Conservation (phyloP, 1,140 invertebrate species). For the Listronotus oregonensis region DNA sequence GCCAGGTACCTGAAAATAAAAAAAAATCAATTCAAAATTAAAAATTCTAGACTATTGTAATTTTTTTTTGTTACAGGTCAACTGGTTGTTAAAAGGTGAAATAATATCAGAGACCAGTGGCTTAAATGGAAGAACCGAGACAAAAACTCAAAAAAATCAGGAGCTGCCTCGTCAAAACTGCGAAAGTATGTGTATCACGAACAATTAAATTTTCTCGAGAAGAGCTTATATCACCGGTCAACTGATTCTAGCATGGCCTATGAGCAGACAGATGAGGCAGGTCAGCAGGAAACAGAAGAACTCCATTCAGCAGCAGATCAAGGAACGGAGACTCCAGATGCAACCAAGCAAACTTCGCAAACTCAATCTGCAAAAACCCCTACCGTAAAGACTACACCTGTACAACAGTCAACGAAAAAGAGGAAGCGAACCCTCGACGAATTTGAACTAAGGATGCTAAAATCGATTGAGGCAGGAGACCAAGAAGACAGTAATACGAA, state of each 20-base stretch:
- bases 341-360: conserved; percentile 2
- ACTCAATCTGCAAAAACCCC: conserved; percentile 5
- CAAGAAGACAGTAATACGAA: not conserved
- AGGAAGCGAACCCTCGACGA: conserved; percentile 17
- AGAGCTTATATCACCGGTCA: conserved; percentile 13
- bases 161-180: conserved; percentile 7
- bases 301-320: conserved; percentile 8
- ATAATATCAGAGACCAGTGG: conserved; percentile 20
- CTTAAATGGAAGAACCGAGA: conserved; percentile 14
- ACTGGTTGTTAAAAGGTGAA: conserved; percentile 19
- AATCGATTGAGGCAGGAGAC: conserved; percentile 2
- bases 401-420: conserved; percentile 12
- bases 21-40: not conserved
- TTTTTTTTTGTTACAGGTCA: not conserved
- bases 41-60: too few species aligned
- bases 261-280: conserved; percentile 8
- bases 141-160: conserved; percentile 11
- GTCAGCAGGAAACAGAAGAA: conserved; percentile 7
- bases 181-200: conserved; percentile 19
- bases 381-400: conserved; percentile 7
- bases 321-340: conserved; percentile 2
- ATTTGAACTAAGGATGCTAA: conserved; percentile 17
- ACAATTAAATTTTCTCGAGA: conserved; percentile 12
- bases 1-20: conserved; percentile 3
- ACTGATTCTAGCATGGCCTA: conserved; percentile 10